Conservation (phyloP, 2,888 invertebrate genomes). For the Salpingus planirostris region DNA sequence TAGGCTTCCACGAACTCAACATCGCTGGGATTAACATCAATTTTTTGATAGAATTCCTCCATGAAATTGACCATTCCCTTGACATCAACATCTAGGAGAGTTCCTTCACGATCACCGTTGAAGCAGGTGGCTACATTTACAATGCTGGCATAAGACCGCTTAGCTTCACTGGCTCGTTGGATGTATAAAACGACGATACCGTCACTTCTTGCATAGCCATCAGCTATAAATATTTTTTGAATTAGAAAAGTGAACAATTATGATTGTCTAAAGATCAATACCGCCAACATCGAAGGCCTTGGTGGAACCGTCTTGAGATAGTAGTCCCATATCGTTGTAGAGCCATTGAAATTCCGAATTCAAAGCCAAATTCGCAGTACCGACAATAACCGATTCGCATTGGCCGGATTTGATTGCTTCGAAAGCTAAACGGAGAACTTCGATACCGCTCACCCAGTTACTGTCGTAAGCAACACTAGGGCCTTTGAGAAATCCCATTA, state of each 20-base stretch:
- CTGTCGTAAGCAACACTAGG: slow-evolving; percentile 53
- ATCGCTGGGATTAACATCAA: slow-evolving; percentile 36
- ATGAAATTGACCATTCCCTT: slow-evolving; percentile 43
- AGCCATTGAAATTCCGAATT: slow-evolving; percentile 54
- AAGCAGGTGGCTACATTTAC: slow-evolving; percentile 49
- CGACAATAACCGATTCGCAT: slow-evolving; percentile 86
- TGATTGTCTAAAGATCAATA: slow-evolving; percentile 21
- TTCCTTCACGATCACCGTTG: slow-evolving; percentile 46
- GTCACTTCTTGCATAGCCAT: slow-evolving; percentile 80
- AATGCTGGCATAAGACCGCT: slow-evolving; percentile 46
- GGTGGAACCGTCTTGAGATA: slow-evolving; percentile 53
- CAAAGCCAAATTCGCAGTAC: slow-evolving; percentile 70
- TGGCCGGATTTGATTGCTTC: slow-evolving; percentile 75
- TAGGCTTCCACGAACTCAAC: slow-evolving; percentile 39
- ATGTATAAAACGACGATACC: slow-evolving; percentile 64
- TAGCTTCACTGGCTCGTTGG: slow-evolving; percentile 55
- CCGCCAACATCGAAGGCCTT: slow-evolving; percentile 57
- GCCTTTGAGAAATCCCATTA: no score
- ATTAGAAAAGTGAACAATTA: background rate
- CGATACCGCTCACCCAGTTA: slow-evolving; percentile 56
- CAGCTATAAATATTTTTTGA: slow-evolving; percentile 46
- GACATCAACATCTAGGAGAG: slow-evolving; percentile 29
- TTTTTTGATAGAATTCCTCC: slow-evolving; percentile 48
- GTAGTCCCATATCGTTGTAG: slow-evolving; percentile 53
- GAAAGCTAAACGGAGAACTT: slow-evolving; percentile 58